Conservation (phyloP, 2,797 vertebrate species). For the Bucorvus abyssinicus region DNA sequence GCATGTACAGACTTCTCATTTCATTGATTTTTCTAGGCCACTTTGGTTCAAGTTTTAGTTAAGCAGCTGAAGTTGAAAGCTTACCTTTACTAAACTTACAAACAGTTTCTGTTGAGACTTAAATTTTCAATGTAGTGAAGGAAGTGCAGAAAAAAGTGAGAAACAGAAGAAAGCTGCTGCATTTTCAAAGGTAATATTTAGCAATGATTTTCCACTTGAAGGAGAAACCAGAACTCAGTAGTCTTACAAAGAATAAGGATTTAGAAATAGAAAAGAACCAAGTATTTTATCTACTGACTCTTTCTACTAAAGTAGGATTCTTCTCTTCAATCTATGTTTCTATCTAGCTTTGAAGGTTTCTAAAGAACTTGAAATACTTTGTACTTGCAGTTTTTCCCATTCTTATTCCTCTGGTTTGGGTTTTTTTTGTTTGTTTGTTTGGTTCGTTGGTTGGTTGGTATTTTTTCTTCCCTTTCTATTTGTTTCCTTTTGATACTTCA, state of each 20-base stretch:
- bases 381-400: background rate
- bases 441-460: background rate
- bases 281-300: background rate
- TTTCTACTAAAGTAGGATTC: background rate
- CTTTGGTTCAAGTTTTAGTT: background rate
- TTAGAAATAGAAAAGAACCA: background rate
- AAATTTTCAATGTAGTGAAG: background rate
- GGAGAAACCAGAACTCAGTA: background rate
- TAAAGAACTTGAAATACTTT: slow-evolving; percentile 6
- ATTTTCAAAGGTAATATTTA: background rate
- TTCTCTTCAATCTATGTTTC: background rate
- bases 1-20: background rate
- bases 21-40: background rate
- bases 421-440: background rate
- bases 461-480: background rate
- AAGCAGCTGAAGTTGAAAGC: background rate
- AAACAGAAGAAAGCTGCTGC: background rate
- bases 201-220: background rate
- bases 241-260: background rate
- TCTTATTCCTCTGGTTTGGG: background rate
- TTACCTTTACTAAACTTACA: background rate
- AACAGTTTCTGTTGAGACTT: background rate
- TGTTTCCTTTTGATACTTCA: slow-evolving; percentile 1
- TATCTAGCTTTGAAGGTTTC: background rate
- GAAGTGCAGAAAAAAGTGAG: background rate